A percentile compares a stretch with the other conserved stretches of the same genome.
phyloP scores from a whole-genome alignment of 2,113 vertebrate species.

The Calidris pugnax region DNA sequence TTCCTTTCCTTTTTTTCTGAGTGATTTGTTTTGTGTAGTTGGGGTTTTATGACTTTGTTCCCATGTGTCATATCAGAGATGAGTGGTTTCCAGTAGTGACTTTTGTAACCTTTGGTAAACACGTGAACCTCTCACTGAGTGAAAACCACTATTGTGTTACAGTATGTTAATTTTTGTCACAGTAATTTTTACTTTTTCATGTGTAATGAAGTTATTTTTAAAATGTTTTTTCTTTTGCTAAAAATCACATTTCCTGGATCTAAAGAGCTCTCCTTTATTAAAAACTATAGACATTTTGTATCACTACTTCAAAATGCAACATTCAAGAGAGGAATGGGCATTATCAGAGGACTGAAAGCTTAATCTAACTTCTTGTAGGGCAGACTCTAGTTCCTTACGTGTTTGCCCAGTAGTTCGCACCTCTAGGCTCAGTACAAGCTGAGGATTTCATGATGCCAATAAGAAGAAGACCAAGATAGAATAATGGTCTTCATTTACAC shows the following conservation, averaged over 20 bases:
- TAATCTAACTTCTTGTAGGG: background rate
- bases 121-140: background rate
- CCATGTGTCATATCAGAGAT: background rate
- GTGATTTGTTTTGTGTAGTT: background rate
- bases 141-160: background rate
- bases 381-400: background rate
- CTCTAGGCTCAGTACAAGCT: background rate
- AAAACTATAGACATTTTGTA: background rate
- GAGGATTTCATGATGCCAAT: background rate
- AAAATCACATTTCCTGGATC: background rate
- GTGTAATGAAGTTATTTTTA: background rate
- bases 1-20: background rate
- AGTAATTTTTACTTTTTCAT: background rate
- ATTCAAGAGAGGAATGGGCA: background rate
- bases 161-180: background rate
- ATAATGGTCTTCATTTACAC: background rate
- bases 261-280: background rate
- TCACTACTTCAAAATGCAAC: background rate
- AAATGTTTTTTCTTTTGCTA: background rate
- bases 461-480: background rate
- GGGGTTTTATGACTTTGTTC: background rate
- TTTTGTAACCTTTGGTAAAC: background rate
- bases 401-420: background rate
- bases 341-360: background rate
- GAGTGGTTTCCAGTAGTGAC: background rate